Evolutionary conservation across 2,113 vertebrate genomes (phyloP), one percentile per base, ranked within the genome.

Genomic region (Corvus moneduloides): DNA sequence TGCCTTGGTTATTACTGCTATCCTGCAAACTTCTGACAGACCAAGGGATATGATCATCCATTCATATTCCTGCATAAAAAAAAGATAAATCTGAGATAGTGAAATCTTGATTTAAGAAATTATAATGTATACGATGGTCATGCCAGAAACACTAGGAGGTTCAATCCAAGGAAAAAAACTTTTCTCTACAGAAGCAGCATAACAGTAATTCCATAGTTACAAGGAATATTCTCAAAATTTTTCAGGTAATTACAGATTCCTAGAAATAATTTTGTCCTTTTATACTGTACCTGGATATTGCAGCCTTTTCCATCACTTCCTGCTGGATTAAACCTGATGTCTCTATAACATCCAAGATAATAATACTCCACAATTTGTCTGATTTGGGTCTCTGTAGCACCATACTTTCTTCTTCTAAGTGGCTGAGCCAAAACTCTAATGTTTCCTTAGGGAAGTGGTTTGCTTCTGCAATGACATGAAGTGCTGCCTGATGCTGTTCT

Each of bases 301-400:
- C 98, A 13, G 99, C 99, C 95, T 99, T 99, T 96, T 99, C 99
- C 99, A 99, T 99, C 91, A 99, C 97, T 83, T 99, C 99, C 97
- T 99, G 99, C 90, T 99, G 98, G 64, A 99, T 98, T 71, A 99
- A 98, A 35, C 99, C 99, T 52, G 99, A 99, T 7, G 98, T 98
- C 96, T 99, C 99, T 75, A 99, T 97, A 83, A 99, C 99, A 98
- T 99, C 99, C 96, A 99, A 96, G 84, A 99, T 98, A 84, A 99
- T 99, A 97, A 99, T 99, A 59, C 98, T 99, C 99, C 99, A 99
- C 87, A 99, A 64, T 93, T 99, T 99, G 97, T 99, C 99, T 13
- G 98, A 98, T 55, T 98, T 98, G 6, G 99, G 99, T 91, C 99
- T 98, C 95, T 99, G 98, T 30, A 99, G 96, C 87, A 99, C 96